Base-by-base conservation (phyloP, 53 echinoderm and acorn worm genomes). In the Hippasteria phrygiana region DNA sequence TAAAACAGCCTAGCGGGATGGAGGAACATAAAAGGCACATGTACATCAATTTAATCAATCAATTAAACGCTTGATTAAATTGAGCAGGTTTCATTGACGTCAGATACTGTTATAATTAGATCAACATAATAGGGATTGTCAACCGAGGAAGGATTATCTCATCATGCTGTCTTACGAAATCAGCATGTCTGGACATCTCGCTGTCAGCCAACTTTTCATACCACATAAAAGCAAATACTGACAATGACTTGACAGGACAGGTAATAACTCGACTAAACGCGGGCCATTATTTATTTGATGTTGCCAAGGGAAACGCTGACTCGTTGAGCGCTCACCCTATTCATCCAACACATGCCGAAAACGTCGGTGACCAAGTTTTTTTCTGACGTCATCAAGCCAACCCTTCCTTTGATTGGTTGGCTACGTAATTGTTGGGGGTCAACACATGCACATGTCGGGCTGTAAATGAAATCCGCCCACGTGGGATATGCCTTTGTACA, bases 111-210 rank as follows among this genome's bases (percentile, higher is more conserved):
- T 26, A 78, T 78, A 78, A 59, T 78, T 78, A 59, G 59, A 78
- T 28, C 62, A 37, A 72, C 43, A 72, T 37, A 34, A 39, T 16
- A 39, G 78, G 78, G 78, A 78, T 55, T 78, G 78, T 37, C 62
- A 18, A 20, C 5, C 24, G 11, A 55, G 56, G 78, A 78, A 78
- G 59, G 78, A 78, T 78, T 78, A 78, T 28, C 62, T 59, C 59
- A 78, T 78, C n/a, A n/a, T 78, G 78, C 59, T 78, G 56, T 78
- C 40, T 56, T 27, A 56, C 59, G 78, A 78, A 59, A 55, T 78
- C 78, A 78, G 59, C 78, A 37, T 39, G 62, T 78, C 78, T 55
- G 2, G 54, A 29, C 31, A 32, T 50, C 35, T 11, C 20, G 20
- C 38, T 20, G 11, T 56, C 56, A 4, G 40, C 27, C 16, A 59